Evolutionary conservation across 2,888 invertebrate species (phyloP), one percentile per base, ranked within the genome.

Genomic region (Lordiphosa andalusiaca): DNA sequence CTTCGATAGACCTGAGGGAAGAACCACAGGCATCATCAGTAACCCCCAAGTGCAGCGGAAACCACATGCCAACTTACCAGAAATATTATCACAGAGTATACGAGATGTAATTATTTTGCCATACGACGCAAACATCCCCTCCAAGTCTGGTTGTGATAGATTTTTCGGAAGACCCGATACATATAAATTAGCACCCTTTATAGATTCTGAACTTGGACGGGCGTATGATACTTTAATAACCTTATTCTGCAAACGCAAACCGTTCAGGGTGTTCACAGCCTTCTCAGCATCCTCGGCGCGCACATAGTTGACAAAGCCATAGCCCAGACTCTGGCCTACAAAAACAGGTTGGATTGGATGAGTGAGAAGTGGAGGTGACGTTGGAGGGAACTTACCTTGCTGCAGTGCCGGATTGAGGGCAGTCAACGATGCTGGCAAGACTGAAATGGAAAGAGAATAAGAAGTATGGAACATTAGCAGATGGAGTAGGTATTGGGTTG

Each of bases 251-350:
- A 99, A 93, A 85, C 99, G 93, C 86, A 99, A 94, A 85, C 99
- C 99, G 91, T 99, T 99, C 87, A 99, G 93, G 71, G 98, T 98
- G 91, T 95, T 95, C 91, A 99, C 98, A 78, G 99, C 99, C 91
- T 98, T 98, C 90, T 98, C 97, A 74, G 99, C 99, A 91, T 99
- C 99, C 91, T 98, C 98, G 71, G 97, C 94, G 84, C 96, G 94
- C 90, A 97, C 97, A 92, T 98, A 99, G 93, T 99, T 99, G 89
- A 99, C 99, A 92, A 99, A 99, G 86, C 99, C 99, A 91, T 99
- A 99, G 88, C 99, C 99, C 90, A 99, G 93, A 91, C 98, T 98
- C 92, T 99, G 99, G 87, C 99, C 99, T 88, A 55, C 4, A 53
- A n/a, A 13, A 46, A 30, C 4, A 12, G 12, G 16, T 35, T 21